Conservation (phyloP, 1,140 invertebrate genomes). For the Chironomus striatipennis region DNA sequence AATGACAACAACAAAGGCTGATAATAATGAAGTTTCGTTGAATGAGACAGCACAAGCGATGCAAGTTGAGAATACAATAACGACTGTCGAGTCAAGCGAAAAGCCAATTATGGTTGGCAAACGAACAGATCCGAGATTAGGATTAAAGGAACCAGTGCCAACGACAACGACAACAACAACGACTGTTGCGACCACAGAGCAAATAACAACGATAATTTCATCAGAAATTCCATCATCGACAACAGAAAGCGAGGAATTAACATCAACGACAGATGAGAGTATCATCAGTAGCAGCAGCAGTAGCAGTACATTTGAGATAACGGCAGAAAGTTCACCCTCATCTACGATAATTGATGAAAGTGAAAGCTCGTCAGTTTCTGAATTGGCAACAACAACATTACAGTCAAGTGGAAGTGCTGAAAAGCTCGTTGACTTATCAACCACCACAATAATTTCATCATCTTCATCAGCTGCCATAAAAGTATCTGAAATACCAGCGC, state of each 20-base stretch:
- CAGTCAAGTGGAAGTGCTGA: constrained; percentile 15
- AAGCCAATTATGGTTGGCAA: constrained; percentile 4
- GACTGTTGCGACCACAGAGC: constrained; percentile 24
- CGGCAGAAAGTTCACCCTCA: not conserved
- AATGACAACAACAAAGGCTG: constrained; percentile 19
- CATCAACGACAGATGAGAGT: not conserved
- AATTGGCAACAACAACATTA: not conserved
- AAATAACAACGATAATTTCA: not conserved
- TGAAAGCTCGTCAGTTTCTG: not conserved
- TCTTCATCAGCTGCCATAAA: constrained; percentile 26
- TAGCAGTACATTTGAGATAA: not conserved
- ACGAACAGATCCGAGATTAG: constrained; percentile 18
- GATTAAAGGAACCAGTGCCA: constrained; percentile 4
- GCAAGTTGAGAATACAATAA: not conserved
- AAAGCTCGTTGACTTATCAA: not conserved
- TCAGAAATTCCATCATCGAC: not conserved
- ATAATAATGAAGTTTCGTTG: not conserved
- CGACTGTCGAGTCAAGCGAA: not conserved
- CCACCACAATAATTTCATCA: not conserved
- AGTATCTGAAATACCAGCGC: not conserved
- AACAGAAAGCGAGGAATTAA: not conserved
- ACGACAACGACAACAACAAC: constrained; percentile 27
- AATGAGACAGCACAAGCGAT: not conserved
- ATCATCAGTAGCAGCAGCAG: not conserved
- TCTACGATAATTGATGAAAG: not conserved